A percentile compares a stretch with the other conserved stretches of the same genome.
Evolutionary conservation across 2,113 vertebrate species (phyloP).

Genomic region (Tenebrosternarchus preto): DNA sequence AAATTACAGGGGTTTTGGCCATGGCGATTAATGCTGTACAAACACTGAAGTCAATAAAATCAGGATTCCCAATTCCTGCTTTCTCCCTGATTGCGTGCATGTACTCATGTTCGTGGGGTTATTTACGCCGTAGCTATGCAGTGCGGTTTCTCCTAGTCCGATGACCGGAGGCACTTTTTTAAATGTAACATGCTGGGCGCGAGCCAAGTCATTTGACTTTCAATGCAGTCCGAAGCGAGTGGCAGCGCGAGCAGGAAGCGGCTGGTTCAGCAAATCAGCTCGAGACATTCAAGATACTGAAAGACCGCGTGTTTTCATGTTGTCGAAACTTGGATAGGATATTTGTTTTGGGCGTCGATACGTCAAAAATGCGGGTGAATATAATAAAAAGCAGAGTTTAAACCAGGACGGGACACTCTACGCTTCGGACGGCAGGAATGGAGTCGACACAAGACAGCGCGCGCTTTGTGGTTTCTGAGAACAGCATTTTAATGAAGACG

Average conservation of each 20-base stretch:
- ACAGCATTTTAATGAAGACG: background rate
- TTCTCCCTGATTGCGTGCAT: too few species aligned
- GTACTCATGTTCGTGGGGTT: too few species aligned
- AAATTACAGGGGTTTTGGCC: too few species aligned
- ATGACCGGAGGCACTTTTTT: too few species aligned
- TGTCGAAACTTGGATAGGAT: constrained; percentile 12
- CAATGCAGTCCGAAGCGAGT: background rate
- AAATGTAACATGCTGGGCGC: too few species aligned
- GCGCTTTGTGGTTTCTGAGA: background rate
- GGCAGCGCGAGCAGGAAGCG: background rate
- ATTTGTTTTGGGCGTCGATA: constrained; percentile 43
- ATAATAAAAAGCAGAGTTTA: background rate
- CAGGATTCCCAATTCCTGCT: too few species aligned
- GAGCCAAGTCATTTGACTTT: too few species aligned
- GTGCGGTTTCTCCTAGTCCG: too few species aligned
- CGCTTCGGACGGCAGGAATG: background rate
- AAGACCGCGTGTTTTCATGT: background rate
- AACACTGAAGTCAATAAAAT: too few species aligned
- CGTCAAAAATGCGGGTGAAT: constrained; percentile 33
- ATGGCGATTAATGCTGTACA: too few species aligned
- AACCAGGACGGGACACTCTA: background rate
- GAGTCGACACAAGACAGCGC: background rate
- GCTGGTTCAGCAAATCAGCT: background rate
- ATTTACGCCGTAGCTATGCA: too few species aligned
- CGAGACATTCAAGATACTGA: background rate